Evolutionary conservation across 2,888 invertebrate species (phyloP), one percentile per base, ranked within the genome.

Genomic region (Phyto melanocephala): DNA sequence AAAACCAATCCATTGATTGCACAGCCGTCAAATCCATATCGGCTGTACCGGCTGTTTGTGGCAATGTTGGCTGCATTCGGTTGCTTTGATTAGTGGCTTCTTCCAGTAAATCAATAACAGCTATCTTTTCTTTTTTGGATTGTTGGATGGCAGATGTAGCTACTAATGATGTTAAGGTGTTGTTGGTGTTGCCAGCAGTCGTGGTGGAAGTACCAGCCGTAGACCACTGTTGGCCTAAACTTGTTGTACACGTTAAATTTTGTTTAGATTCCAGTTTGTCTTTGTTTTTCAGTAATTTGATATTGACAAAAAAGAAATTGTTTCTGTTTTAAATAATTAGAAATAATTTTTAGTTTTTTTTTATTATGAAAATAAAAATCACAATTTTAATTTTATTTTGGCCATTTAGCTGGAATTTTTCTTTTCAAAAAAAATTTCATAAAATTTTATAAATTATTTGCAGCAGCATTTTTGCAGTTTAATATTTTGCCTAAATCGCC

Each of bases 1-100:
- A 97, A 92, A 97, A 95, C 97, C 97, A 97, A 94, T 97, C 97
- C 97, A 97, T 96, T 92, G 96, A 96, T 94, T 96, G 96, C 95
- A 96, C 96, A 92, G 96, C 95, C 94, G 96, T 96, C 93, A 96
- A 95, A 94, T 97, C 96, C 94, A 96, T 96, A 93, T 95, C 95
- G 90, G 93, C 94, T 93, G 95, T 94, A 94, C 94, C 94, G 88
- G 91, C 91, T 90, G 92, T 92, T 91, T 93, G 93, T 93, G 95
- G 94, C 93, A 95, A 94, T 92, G 95, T 94, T 91, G 95, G 95
- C 94, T 95, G 95, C 95, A 95, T 95, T 93, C 94, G 94, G 85
- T 81, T 84, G 85, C 84, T 85, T 80, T 83, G 80, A 77, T 83
- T 81, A 58, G 80, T 74, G 74, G 72, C 74, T 24, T 50, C 70